phyloP scores from a whole-genome alignment of 2,888 invertebrate species.

The Bimastos eiseni region DNA sequence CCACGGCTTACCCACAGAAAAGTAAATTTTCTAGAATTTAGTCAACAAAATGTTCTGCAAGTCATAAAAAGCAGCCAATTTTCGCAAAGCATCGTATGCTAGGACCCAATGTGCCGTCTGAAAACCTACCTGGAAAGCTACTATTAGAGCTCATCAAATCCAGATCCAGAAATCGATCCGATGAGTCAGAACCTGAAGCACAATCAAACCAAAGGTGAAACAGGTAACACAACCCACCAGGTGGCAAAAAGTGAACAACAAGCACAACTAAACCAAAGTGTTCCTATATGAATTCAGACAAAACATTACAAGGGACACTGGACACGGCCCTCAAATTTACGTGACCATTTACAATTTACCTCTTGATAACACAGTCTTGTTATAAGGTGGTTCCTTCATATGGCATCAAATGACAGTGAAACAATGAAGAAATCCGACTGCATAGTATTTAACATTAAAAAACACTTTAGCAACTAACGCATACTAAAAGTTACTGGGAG shows the following conservation, averaged over 20 bases:
- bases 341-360: too few relatives aligned
- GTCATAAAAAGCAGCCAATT: not conserved
- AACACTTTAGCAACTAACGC: too few relatives aligned
- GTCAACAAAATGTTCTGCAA: not conserved
- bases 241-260: not conserved
- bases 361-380: too few relatives aligned
- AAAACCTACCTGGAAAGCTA: not conserved
- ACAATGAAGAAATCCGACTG: too few relatives aligned
- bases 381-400: too few relatives aligned
- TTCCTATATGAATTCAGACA: too few relatives aligned
- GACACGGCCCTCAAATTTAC: too few relatives aligned
- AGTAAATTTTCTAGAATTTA: not conserved
- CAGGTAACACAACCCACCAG: not conserved
- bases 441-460: too few relatives aligned
- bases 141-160: conserved; percentile 13
- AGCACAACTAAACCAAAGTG: not conserved
- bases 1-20: not conserved
- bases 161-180: conserved; percentile 13
- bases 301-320: too few relatives aligned
- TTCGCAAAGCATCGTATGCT: not conserved
- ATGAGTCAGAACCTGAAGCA: not conserved
- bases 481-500: too few relatives aligned
- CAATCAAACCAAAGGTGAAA: not conserved
- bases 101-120: not conserved
- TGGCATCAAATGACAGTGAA: too few relatives aligned